Base-by-base conservation (phyloP, 2,797 vertebrate species). In the Xyrichtys novacula region DNA sequence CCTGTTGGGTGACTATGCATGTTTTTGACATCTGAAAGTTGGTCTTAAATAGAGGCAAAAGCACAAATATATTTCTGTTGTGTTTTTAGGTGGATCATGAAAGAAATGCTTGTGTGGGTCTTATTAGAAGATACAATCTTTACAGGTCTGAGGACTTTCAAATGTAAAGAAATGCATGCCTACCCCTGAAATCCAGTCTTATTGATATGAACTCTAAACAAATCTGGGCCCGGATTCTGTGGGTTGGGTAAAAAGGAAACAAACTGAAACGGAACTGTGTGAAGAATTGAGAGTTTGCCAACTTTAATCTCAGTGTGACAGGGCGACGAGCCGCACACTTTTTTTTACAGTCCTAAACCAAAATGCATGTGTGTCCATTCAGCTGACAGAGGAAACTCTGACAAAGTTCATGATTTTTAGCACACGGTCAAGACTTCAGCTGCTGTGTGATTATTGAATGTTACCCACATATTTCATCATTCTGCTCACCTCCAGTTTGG, bases 391-490 rank as follows among this genome's bases (percentile, higher is more conserved):
- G 47, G 19, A 44, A 65, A 64, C 46, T 20, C 10, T 55, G 25
- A 26, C 20, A n/a, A 38, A 25, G n/a, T 49, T 38, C 20, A 34
- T 69, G 44, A 65, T 64, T 57, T 48, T 60, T 52, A 54, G 29
- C 46, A 22, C 34, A 56, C 42, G 44, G 43, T 61, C 38, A 36
- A 16, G 1, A 44, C 74, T 53, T 63, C 20, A 46, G 43, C 25
- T 47, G 62, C 55, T 57, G 31, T 20, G 43, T 50, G 70, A 54
- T 59, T 36, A 40, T 47, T 22, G 32, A 43, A 39, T 20, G 58
- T 76, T 84, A 42, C 82, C 7, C 53, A 26, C 20, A 50, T 44
- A 71, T 86, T 86, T 79, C 81, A 71, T 84, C 81, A 84, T 54
- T 65, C 57, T 48, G 0, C 17, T 23, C 31, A 44, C 60, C 50